A percentile compares a stretch with the other conserved stretches of the same genome.
These are phyloP conservation scores for Botia almorhae DNA, from an alignment of 2,797 vertebrate genomes.

Conservation along the genomic window DNA sequence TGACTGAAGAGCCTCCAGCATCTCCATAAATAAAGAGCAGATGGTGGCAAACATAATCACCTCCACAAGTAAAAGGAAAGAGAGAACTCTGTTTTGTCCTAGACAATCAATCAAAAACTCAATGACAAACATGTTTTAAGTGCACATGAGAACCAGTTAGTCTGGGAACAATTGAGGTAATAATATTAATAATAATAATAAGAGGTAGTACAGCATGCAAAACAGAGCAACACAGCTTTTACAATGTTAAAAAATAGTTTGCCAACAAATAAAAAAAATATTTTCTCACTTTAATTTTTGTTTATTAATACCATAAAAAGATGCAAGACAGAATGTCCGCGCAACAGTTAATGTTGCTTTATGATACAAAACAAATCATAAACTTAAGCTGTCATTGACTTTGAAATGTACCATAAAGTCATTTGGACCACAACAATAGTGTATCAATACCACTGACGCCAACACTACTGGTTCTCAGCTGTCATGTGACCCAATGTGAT, in stretches of 20 bases:
- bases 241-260: constrained; percentile 21
- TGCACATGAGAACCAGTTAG: not conserved
- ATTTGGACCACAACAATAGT: not conserved
- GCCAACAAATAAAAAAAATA: too few species aligned
- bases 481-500: too few species aligned
- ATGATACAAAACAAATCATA: too few species aligned
- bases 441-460: not conserved
- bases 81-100: not conserved
- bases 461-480: too few species aligned
- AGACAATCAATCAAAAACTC: constrained; percentile 29
- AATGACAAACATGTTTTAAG: constrained; percentile 17
- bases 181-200: too few species aligned
- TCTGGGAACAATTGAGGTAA: not conserved
- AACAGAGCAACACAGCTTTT: not conserved
- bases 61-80: not conserved
- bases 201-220: not conserved
- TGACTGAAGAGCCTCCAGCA: constrained; percentile 40
- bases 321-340: too few species aligned
- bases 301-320: too few species aligned
- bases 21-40: constrained; percentile 56
- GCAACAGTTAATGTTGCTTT: too few species aligned
- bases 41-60: constrained; percentile 52
- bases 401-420: not conserved
- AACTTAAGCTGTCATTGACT: not conserved
- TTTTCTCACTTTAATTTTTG: too few species aligned